Conservation (phyloP, 2,888 invertebrate species). For the Polymixis flavicincta region DNA sequence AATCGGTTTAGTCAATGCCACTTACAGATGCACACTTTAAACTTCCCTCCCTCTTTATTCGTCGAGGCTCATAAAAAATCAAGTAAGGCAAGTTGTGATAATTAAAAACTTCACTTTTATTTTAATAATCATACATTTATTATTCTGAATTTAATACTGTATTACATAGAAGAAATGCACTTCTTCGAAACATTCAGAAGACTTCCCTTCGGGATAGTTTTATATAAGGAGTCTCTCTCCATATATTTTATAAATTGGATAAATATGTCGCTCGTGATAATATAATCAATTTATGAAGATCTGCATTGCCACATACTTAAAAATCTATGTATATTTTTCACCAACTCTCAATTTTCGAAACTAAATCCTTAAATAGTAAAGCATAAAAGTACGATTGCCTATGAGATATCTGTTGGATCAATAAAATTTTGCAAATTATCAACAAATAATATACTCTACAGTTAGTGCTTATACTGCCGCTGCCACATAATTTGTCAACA, state of each 20-base stretch:
- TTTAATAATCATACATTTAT: slow-evolving; percentile 89
- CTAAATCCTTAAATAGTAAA: slow-evolving; percentile 85
- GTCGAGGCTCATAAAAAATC: not conserved
- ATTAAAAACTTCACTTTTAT: slow-evolving; percentile 46
- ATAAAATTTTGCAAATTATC: slow-evolving; percentile 90
- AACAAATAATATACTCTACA: slow-evolving; percentile 87
- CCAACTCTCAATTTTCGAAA: slow-evolving; percentile 86
- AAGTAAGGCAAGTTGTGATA: not conserved
- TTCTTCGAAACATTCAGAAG: slow-evolving; percentile 97
- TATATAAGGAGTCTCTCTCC: slow-evolving; percentile 83
- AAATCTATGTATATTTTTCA: slow-evolving; percentile 91
- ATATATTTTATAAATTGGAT: slow-evolving; percentile 83
- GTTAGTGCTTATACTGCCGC: slow-evolving; percentile 85
- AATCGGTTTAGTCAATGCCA: too few relatives aligned
- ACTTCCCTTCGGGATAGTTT: slow-evolving; percentile 92
- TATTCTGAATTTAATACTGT: slow-evolving; percentile 95
- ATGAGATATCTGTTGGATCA: slow-evolving; percentile 86
- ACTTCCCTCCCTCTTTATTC: too few relatives aligned
- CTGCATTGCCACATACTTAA: slow-evolving; percentile 91
- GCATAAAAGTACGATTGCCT: slow-evolving; percentile 86
- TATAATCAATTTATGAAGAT: slow-evolving; percentile 88
- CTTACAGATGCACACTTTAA: too few relatives aligned
- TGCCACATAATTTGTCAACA: slow-evolving; percentile 90
- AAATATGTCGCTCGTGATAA: slow-evolving; percentile 85
- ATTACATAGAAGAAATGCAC: slow-evolving; percentile 98